A percentile compares a stretch with the other conserved stretches of the same genome.
Evolutionary conservation across 2,113 vertebrate genomes (phyloP).

Genomic region (Chauna torquata): DNA sequence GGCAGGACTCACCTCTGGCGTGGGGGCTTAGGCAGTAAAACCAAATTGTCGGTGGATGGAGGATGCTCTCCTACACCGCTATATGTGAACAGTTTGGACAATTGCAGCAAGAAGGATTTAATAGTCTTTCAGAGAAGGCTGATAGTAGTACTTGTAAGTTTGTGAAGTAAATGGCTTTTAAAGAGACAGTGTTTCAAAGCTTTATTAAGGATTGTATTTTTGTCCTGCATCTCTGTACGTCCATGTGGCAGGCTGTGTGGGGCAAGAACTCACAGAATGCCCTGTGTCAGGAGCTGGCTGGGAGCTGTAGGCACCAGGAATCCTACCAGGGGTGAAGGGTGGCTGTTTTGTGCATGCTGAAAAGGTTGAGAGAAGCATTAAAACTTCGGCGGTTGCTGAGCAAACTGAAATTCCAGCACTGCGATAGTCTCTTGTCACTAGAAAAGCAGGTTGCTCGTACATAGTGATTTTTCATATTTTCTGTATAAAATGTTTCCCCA

Average conservation of each 20-base stretch:
- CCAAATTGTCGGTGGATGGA: neutral
- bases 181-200: neutral
- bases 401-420: neutral
- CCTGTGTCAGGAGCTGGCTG: fast-evolving
- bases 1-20: neutral
- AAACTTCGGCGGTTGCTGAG: neutral
- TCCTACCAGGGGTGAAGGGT: neutral
- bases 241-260: fast-evolving
- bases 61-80: neutral
- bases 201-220: neutral
- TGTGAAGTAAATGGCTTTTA: neutral
- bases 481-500: neutral
- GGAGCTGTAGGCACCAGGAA: neutral
- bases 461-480: neutral
- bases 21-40: neutral
- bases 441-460: neutral
- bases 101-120: neutral
- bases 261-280: neutral
- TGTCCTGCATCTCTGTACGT: neutral
- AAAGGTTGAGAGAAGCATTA: neutral
- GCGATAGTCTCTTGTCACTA: neutral
- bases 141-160: neutral
- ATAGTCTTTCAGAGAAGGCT: neutral
- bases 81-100: fast-evolving
- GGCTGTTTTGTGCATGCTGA: neutral